These are phyloP conservation scores for Spinibarbus caldwelli DNA, from an alignment of 2,797 vertebrate genomes.

Conservation along the genomic window DNA sequence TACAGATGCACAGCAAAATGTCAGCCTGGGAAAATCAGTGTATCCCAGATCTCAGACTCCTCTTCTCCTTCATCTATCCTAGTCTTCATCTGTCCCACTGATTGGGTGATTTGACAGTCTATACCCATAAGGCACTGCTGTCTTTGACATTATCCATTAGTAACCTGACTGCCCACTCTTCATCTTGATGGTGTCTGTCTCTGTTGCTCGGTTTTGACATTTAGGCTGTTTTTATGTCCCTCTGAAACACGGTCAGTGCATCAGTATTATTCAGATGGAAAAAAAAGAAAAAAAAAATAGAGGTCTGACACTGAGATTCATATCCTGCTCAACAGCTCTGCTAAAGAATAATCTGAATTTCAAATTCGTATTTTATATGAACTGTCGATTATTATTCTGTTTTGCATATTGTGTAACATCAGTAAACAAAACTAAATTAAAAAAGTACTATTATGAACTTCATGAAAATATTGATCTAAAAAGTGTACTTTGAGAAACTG, in stretches of 20 bases:
- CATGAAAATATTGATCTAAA: neutral
- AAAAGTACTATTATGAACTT: neutral
- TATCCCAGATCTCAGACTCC: neutral
- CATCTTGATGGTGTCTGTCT: neutral
- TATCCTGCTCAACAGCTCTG: neutral
- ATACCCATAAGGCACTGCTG: constrained; percentile 33
- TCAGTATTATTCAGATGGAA: neutral
- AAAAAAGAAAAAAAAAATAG: neutral
- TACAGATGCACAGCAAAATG: neutral
- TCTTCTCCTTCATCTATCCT: neutral
- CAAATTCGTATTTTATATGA: neutral
- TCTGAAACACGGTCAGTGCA: neutral
- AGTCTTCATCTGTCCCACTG: constrained; percentile 7
- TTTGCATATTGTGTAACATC: constrained; percentile 5
- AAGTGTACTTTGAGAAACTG: neutral
- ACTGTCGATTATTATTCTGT: neutral
- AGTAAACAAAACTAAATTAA: neutral
- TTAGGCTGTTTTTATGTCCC: neutral
- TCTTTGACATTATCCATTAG: constrained; percentile 23
- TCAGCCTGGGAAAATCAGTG: neutral
- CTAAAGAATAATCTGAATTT: constrained; percentile 1
- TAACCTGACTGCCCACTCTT: constrained; percentile 24
- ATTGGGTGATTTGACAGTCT: constrained; percentile 24
- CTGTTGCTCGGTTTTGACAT: constrained; percentile 25
- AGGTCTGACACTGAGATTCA: neutral